These are phyloP conservation scores for Kryptolebias ocellatus DNA, from an alignment of 2,797 vertebrate genomes.

Conservation along the genomic window DNA sequence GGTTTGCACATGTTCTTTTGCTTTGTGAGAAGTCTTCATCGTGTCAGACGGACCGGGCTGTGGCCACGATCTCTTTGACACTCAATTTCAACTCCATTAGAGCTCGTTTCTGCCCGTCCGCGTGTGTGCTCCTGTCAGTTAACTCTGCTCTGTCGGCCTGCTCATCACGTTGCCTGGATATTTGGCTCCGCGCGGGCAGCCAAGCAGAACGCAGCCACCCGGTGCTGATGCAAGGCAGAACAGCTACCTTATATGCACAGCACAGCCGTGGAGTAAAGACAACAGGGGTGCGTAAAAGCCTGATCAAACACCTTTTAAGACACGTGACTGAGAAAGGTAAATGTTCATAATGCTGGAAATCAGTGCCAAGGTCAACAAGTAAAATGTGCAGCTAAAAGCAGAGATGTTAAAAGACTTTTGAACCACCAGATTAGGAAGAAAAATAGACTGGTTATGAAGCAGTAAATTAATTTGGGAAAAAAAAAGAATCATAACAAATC, in stretches of 20 bases:
- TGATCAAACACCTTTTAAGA: slow-evolving; percentile 11
- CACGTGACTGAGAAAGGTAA: slow-evolving; percentile 3
- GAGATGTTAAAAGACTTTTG: neutral
- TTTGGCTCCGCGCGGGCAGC: slow-evolving; percentile 52
- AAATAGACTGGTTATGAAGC: neutral
- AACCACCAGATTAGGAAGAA: neutral
- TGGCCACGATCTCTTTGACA: slow-evolving; percentile 19
- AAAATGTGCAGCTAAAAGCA: neutral
- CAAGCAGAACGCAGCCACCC: slow-evolving; percentile 60
- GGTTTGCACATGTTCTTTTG: slow-evolving; percentile 28
- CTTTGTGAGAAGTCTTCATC: slow-evolving; percentile 42
- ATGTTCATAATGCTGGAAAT: neutral
- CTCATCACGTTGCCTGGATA: slow-evolving; percentile 51
- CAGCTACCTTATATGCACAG: slow-evolving; percentile 36
- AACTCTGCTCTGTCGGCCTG: slow-evolving; percentile 40
- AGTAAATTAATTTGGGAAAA: too few relatives aligned
- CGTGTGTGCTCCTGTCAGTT: slow-evolving; percentile 32
- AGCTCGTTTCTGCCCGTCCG: slow-evolving; percentile 32
- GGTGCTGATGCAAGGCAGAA: slow-evolving; percentile 30
- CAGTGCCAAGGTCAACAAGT: neutral
- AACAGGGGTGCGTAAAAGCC: slow-evolving; percentile 7
- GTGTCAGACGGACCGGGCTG: slow-evolving; percentile 19
- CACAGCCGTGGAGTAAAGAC: slow-evolving; percentile 13
- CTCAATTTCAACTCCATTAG: slow-evolving; percentile 38
- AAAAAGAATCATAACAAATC: too few relatives aligned